Conservation (phyloP, 1,140 invertebrate genomes). For the Brachionus sp. region DNA sequence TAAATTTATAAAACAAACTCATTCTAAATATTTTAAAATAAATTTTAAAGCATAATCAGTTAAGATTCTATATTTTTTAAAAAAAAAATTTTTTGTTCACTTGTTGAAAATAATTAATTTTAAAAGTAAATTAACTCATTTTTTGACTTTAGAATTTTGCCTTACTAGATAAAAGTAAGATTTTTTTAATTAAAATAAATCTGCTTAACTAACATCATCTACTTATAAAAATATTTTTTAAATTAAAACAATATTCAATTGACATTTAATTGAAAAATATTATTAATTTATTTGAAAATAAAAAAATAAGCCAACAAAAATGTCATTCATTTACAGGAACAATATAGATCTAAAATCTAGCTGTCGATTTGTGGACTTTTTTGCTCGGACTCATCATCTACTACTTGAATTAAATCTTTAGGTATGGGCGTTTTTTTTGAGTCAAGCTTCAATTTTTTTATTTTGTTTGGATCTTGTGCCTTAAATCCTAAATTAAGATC, state of each 20-base stretch:
- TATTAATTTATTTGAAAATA: background rate
- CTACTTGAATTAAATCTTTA: background rate
- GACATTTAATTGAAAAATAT: background rate
- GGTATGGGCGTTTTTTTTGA: background rate
- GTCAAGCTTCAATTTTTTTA: slow-evolving; percentile 24
- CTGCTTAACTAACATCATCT: too few species aligned
- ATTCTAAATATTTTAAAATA: background rate
- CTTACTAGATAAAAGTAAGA: too few species aligned
- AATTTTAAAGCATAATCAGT: background rate
- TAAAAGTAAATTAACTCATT: too few species aligned
- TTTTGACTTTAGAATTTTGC: too few species aligned
- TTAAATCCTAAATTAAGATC: slow-evolving; percentile 27
- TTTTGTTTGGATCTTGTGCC: background rate
- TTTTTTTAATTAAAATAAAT: too few species aligned
- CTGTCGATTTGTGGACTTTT: background rate
- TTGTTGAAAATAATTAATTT: too few species aligned
- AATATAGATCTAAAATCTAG: slow-evolving; percentile 4
- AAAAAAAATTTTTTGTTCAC: too few species aligned
- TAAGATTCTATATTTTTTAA: too few species aligned
- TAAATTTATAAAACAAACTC: background rate
- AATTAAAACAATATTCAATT: background rate
- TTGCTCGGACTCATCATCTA: background rate
- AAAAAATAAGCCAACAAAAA: background rate
- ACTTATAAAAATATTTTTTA: background rate
- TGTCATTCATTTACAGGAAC: background rate